phyloP scores from a whole-genome alignment of 2,113 vertebrate genomes.

The Phrynosoma platyrhinos region DNA sequence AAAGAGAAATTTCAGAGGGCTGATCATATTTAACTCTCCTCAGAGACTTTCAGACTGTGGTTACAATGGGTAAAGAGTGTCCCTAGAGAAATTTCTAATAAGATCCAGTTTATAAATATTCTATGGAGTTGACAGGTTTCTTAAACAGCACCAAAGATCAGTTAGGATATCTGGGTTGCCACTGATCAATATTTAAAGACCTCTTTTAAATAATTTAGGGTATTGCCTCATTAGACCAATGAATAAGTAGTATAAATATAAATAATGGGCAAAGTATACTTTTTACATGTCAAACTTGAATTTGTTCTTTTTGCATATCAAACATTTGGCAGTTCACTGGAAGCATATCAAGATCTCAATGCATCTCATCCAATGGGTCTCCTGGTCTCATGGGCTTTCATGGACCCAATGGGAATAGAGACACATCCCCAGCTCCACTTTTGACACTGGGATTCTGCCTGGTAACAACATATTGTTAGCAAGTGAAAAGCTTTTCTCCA shows the following conservation, averaged over 20 bases:
- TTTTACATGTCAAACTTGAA: neutral
- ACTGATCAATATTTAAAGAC: constrained; percentile 25
- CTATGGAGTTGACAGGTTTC: constrained; percentile 6
- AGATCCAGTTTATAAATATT: constrained; percentile 7
- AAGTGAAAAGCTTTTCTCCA: too few relatives aligned
- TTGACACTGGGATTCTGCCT: too few relatives aligned
- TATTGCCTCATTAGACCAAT: constrained; percentile 31
- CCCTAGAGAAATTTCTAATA: constrained; percentile 2
- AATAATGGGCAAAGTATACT: neutral
- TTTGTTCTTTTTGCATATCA: neutral
- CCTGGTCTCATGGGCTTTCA: neutral
- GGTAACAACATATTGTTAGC: too few relatives aligned
- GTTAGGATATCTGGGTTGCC: neutral
- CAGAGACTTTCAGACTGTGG: constrained; percentile 14
- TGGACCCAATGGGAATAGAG: too few relatives aligned
- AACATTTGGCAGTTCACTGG: neutral
- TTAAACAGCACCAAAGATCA: neutral
- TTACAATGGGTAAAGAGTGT: neutral
- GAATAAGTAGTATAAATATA: neutral
- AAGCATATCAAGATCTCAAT: neutral
- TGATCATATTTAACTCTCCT: neutral
- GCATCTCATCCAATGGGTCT: neutral
- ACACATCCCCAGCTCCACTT: too few relatives aligned
- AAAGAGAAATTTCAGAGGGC: neutral
- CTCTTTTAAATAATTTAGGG: constrained; percentile 4